Base-by-base conservation (phyloP, 1,140 invertebrate genomes). In the Bombus polaris region DNA sequence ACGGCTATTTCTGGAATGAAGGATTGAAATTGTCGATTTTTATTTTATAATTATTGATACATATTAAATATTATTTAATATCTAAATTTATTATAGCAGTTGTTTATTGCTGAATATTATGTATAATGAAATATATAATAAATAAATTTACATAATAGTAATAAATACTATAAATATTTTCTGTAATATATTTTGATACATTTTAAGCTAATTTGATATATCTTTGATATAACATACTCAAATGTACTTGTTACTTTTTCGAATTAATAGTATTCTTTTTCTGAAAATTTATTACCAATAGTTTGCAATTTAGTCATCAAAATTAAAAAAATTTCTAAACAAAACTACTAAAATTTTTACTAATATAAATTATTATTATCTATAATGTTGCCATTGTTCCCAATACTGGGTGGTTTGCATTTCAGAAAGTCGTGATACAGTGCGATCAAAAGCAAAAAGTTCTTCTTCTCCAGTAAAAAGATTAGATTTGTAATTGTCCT, bases 381-480 rank as follows among this genome's bases (percentile, higher is more conserved):
- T 90, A 86, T 96, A 95, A 70, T 96, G 96, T 72, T 97, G 96
- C 97, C 97, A 97, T 89, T 97, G 96, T 73, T 97, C 96, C 98
- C 98, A 99, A 95, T 99, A 99, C 84, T 98, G 97, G 82, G 97
- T 96, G 5, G 98, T 98, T 95, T 99, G 98, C 99, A 99, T 99
- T 96, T 99, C 98, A 75, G 97, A 97, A 39, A 99, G 96, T 76
- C 99, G 95, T 0, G 99, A 99, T 25, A 99, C 94, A 32, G 99
- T 99, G 82, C 99, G 96, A 89, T 99, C 98, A 94, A 98, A 99
- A 15, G 99, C 99, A 96, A 99, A 99, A 81, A 99, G 95, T 95
- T 99, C 99, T 95, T 99, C 99, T 93, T 99, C 98, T 1, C 99
- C 99, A 42, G 98, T 99, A 92, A 99, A 99, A 89, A 99, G 97